Evolutionary conservation across 2,797 vertebrate species (phyloP).

Genomic region (Poliocrania exsul): DNA sequence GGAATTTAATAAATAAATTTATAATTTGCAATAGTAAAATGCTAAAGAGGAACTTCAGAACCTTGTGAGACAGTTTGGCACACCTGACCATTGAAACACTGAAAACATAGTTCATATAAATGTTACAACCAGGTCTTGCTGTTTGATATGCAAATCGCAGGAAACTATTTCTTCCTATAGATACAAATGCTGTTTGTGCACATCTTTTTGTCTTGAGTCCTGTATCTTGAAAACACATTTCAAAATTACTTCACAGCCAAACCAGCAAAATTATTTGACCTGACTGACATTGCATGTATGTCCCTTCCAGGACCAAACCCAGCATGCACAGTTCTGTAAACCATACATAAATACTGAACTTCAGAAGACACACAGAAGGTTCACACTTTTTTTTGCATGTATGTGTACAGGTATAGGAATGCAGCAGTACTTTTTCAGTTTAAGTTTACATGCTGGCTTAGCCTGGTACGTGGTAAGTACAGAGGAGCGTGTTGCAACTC

Average conservation of each 20-base stretch:
- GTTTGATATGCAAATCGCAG: neutral
- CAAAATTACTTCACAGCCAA: neutral
- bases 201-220: neutral
- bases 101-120: neutral
- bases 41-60: neutral
- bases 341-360: neutral
- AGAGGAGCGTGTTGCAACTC: conserved; percentile 15
- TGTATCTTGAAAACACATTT: neutral
- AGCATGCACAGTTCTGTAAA: neutral
- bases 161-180: neutral
- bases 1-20: neutral
- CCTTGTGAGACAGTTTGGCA: neutral
- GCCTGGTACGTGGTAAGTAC: neutral
- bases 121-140: neutral
- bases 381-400: neutral
- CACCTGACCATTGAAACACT: neutral
- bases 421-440: neutral
- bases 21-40: neutral
- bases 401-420: neutral
- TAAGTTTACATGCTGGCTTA: neutral
- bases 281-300: neutral
- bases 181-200: neutral
- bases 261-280: neutral
- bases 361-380: neutral
- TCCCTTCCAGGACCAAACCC: neutral